Percentiles rank a stretch among this genome's conserved stretches.
Evolutionary conservation across 37 sponge, comb jelly and placozoan species (phyloP).

Genomic region (Halisarca cf. caerulea): DNA sequence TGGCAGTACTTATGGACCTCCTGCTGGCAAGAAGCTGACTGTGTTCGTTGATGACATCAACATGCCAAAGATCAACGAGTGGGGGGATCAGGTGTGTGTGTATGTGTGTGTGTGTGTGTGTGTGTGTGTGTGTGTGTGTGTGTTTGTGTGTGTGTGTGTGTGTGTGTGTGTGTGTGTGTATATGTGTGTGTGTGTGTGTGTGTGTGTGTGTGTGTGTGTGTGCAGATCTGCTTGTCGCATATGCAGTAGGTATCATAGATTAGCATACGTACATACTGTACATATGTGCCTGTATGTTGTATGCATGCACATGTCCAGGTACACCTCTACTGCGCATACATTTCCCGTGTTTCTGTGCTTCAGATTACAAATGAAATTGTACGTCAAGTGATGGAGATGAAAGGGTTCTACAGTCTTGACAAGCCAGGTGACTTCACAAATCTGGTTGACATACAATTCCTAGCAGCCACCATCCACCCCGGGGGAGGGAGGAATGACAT

Average conservation of each 20-base stretch:
- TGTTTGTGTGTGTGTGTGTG: neutral
- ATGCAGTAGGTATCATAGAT: too few species aligned
- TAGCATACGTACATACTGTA: too few species aligned
- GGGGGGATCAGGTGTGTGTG: slow-evolving; percentile 86
- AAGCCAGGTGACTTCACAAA: slow-evolving; percentile 98
- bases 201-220: neutral
- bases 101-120: slow-evolving; percentile 4
- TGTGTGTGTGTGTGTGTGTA: neutral
- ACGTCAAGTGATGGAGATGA: slow-evolving; percentile 95
- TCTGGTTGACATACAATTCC: slow-evolving; percentile 95
- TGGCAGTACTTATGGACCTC: slow-evolving; percentile 98
- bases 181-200: neutral
- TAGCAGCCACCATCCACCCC: slow-evolving; percentile 99
- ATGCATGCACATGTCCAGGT: neutral
- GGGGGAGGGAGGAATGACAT: slow-evolving; percentile 99
- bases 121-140: neutral
- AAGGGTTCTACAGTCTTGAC: slow-evolving; percentile 97
- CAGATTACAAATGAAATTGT: slow-evolving; percentile 98
- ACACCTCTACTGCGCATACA: neutral
- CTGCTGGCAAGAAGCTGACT: slow-evolving; percentile 99
- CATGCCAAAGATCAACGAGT: slow-evolving; percentile 99
- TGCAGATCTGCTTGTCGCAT: neutral
- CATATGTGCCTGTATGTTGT: neutral
- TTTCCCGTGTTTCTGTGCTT: neutral
- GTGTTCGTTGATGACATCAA: slow-evolving; percentile 99